Evolutionary conservation across 2,113 vertebrate genomes (phyloP).

Genomic region (Limnothrissa miodon): DNA sequence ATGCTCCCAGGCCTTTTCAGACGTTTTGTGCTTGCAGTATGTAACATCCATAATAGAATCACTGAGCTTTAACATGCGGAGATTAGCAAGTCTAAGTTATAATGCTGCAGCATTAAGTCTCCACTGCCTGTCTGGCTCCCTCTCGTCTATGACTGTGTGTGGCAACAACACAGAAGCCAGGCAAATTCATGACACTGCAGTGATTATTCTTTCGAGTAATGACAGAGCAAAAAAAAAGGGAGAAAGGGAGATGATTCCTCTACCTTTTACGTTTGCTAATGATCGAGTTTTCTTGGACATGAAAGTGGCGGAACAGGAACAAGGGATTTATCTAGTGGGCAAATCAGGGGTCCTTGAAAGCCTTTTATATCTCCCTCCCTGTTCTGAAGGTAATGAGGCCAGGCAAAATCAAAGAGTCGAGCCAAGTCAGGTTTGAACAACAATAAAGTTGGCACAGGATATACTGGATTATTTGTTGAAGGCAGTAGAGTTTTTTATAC

Average conservation of each 20-base stretch:
- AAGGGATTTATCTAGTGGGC: constrained; percentile 42
- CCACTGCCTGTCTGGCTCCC: neutral
- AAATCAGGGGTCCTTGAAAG: constrained; percentile 35
- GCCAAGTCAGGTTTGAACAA: constrained; percentile 35
- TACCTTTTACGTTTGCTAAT: constrained; percentile 25
- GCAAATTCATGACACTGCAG: constrained; percentile 6
- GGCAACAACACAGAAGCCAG: neutral
- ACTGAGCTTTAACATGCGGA: too few relatives aligned
- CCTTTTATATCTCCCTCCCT: constrained; percentile 45
- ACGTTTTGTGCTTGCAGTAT: too few relatives aligned
- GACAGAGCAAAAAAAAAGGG: neutral
- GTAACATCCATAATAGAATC: too few relatives aligned
- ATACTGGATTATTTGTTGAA: constrained; percentile 18
- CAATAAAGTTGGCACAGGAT: constrained; percentile 31
- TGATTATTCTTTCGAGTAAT: neutral
- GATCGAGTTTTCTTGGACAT: constrained; percentile 41
- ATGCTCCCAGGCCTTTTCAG: too few relatives aligned
- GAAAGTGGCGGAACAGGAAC: constrained; percentile 34
- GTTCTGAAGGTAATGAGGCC: constrained; percentile 46
- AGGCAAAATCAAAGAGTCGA: constrained; percentile 40
- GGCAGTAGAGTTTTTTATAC: constrained; percentile 29
- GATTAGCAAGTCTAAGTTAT: neutral
- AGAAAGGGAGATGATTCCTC: neutral
- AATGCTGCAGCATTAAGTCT: neutral
- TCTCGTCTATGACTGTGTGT: neutral